Evolutionary conservation across 2,797 vertebrate genomes (phyloP).

Genomic region (Neopelma chrysocephalum): DNA sequence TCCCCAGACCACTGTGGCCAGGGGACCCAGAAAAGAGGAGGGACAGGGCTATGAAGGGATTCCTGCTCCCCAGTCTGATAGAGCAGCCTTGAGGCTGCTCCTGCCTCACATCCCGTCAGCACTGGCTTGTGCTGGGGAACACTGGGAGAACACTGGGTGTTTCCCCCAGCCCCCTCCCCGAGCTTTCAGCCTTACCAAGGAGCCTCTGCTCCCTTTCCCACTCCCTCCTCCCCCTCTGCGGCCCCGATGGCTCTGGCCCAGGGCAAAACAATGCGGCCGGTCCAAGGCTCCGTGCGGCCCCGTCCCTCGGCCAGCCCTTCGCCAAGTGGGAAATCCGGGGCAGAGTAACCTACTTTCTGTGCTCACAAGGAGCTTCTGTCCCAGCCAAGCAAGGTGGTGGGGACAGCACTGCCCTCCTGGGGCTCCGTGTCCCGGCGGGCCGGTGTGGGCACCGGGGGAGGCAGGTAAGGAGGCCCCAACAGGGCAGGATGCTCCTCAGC

Average conservation of each 20-base stretch:
- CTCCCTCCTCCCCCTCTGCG: not conserved
- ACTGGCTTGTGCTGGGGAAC: not conserved
- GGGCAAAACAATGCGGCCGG: slow-evolving; percentile 12
- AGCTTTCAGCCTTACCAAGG: not conserved
- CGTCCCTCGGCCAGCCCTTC: not conserved
- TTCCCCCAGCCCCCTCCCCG: not conserved
- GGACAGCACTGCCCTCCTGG: not conserved
- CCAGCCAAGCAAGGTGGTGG: not conserved
- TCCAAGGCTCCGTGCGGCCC: not conserved
- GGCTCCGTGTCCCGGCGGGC: not conserved
- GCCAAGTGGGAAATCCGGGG: slow-evolving; percentile 40
- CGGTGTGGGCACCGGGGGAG: not conserved
- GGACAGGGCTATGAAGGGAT: not conserved
- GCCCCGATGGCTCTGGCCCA: slow-evolving; percentile 37
- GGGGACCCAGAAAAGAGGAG: not conserved
- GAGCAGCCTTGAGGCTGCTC: not conserved
- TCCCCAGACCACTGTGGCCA: not conserved
- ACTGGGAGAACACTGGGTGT: too few species aligned
- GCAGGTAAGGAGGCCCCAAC: not conserved
- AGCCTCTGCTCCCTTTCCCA: not conserved
- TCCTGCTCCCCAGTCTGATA: accelerated
- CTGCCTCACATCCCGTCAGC: not conserved
- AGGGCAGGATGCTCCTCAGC: not conserved
- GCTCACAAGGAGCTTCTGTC: slow-evolving; percentile 66
- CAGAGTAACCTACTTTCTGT: slow-evolving; percentile 61